A percentile compares a stretch with the other conserved stretches of the same genome.
phyloP scores from a whole-genome alignment of 2,888 invertebrate species.

The Harmothoe impar region DNA sequence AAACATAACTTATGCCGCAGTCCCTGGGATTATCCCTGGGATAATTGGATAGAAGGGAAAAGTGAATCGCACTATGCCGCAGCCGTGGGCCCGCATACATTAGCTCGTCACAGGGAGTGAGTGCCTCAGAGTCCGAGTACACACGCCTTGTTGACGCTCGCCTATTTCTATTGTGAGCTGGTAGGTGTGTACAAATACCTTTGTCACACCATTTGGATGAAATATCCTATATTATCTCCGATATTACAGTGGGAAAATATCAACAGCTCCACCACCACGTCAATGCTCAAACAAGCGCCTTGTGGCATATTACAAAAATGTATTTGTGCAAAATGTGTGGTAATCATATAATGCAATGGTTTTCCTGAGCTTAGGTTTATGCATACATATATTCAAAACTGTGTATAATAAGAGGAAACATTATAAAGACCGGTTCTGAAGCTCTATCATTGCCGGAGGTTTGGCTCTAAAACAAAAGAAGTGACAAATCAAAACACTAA shows the following conservation, averaged over 20 bases:
- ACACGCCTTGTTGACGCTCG: constrained; percentile 29
- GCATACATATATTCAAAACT: too few species aligned
- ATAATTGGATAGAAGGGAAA: constrained; percentile 57
- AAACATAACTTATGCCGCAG: constrained; percentile 39
- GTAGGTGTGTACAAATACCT: constrained; percentile 59
- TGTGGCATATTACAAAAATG: too few species aligned
- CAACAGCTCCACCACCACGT: constrained; percentile 5
- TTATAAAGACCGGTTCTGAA: too few species aligned
- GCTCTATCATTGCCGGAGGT: too few species aligned
- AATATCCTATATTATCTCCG: constrained; percentile 29
- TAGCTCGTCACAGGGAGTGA: background rate
- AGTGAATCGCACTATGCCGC: constrained; percentile 23
- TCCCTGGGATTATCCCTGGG: constrained; percentile 26
- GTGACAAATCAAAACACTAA: too few species aligned
- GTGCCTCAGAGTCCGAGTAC: background rate
- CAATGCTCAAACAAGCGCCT: too few species aligned
- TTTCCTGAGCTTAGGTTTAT: too few species aligned
- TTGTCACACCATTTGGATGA: constrained; percentile 47
- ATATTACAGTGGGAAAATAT: background rate
- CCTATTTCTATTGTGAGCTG: background rate
- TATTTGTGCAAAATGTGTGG: too few species aligned
- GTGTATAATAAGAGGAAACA: too few species aligned
- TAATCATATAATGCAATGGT: too few species aligned
- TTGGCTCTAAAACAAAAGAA: too few species aligned
- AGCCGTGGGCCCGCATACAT: constrained; percentile 25